phyloP scores from a whole-genome alignment of 2,797 vertebrate genomes.

The Ammospiza maritima region DNA sequence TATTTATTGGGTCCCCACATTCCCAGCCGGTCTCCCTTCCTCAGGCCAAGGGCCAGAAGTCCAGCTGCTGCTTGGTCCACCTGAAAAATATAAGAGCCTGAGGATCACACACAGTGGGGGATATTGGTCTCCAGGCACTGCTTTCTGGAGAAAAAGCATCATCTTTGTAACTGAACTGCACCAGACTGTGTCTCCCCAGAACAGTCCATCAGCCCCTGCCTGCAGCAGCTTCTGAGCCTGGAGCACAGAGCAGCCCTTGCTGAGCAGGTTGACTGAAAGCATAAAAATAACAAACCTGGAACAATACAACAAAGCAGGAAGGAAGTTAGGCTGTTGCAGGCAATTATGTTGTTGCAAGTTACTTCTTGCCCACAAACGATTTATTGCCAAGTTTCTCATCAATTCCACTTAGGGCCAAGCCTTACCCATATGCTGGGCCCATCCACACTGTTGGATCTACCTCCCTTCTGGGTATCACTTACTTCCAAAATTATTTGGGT shows the following conservation, averaged over 20 bases:
- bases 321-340: not conserved
- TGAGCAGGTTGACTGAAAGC: not conserved
- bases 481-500: not conserved
- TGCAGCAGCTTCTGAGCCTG: not conserved
- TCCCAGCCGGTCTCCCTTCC: conserved; percentile 85
- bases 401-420: not conserved
- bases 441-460: not conserved
- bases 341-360: not conserved
- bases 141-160: not conserved
- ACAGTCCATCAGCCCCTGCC: not conserved
- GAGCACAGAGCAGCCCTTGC: not conserved
- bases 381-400: not conserved
- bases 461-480: not conserved
- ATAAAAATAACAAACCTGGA: not conserved
- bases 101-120: not conserved
- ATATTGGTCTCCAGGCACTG: not conserved
- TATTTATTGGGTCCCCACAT: conserved; percentile 93
- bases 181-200: not conserved
- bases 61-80: conserved; percentile 86
- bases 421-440: not conserved
- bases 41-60: conserved; percentile 86
- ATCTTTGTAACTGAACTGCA: not conserved
- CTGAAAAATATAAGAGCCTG: conserved; percentile 67
- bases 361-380: not conserved
- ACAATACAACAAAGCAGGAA: not conserved